phyloP scores from a whole-genome alignment of 1,140 invertebrate genomes.

The Marisa cornuarietis region DNA sequence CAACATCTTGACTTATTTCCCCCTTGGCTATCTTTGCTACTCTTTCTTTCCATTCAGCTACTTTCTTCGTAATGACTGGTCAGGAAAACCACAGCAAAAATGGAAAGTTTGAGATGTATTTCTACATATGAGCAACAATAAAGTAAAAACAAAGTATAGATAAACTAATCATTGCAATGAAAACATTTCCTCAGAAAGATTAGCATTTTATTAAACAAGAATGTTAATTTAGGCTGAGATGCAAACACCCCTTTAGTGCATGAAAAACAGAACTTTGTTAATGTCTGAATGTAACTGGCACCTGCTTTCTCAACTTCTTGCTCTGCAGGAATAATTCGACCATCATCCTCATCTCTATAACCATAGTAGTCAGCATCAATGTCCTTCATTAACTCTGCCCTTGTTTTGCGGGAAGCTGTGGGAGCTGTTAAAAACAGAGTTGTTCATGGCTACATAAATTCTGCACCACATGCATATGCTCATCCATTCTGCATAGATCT shows the following conservation, averaged over 20 bases:
- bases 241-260: neutral
- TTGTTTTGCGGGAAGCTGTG: constrained; percentile 85
- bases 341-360: constrained; percentile 98
- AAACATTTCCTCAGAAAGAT: neutral
- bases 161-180: neutral
- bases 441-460: neutral
- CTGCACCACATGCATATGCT: neutral
- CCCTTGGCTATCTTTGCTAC: constrained; percentile 61
- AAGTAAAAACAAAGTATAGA: too few relatives aligned
- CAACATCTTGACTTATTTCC: constrained; percentile 33
- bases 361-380: constrained; percentile 99
- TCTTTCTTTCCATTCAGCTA: constrained; percentile 67
- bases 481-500: neutral
- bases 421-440: constrained; percentile 69
- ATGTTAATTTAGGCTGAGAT: neutral
- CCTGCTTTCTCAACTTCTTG: constrained; percentile 78
- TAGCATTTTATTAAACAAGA: neutral
- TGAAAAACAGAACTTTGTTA: neutral
- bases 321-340: constrained; percentile 90
- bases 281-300: constrained; percentile 18
- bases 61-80: constrained; percentile 60
- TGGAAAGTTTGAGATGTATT: too few relatives aligned
- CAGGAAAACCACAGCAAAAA: constrained; percentile 24
- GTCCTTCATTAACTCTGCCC: constrained; percentile 96
- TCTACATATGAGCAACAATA: too few relatives aligned